A percentile compares a stretch with the other conserved stretches of the same genome.
Conservation (phyloP, 92 coral and sea anemone genomes). For the Anthopleura xanthogrammica region DNA sequence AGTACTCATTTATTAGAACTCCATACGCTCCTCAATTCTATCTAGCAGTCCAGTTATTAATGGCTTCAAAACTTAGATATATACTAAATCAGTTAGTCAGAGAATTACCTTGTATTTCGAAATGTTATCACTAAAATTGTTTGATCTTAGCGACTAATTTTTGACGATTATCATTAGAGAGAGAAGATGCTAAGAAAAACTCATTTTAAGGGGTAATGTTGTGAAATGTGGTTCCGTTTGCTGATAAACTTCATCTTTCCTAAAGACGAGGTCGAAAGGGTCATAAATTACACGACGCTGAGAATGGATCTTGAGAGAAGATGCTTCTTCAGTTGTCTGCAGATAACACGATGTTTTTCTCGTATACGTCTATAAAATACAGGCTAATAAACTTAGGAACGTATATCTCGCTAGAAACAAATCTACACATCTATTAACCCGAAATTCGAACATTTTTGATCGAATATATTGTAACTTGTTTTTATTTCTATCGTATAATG, state of each 20-base stretch:
- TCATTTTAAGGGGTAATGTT: conserved; percentile 1
- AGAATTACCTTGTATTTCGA: conserved; percentile 10
- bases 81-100: conserved; percentile 10
- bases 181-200: background rate
- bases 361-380: conserved; percentile 7
- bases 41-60: conserved; percentile 25
- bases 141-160: background rate
- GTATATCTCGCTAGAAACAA: background rate
- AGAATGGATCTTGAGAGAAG: background rate
- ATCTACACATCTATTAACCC: background rate
- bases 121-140: conserved; percentile 8
- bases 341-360: conserved; percentile 19
- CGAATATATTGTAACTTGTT: conserved; percentile 1
- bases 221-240: conserved; percentile 7
- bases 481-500: background rate
- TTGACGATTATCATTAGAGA: background rate
- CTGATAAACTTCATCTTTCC: conserved; percentile 7
- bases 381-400: conserved; percentile 2
- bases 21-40: conserved; percentile 27
- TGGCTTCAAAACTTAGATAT: conserved; percentile 3
- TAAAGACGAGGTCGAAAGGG: conserved; percentile 26
- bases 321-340: background rate
- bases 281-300: conserved; percentile 33
- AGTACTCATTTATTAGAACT: conserved; percentile 38
- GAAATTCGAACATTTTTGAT: background rate